Conservation (phyloP, 2,797 vertebrate species). For the Apogon hyalosoma region DNA sequence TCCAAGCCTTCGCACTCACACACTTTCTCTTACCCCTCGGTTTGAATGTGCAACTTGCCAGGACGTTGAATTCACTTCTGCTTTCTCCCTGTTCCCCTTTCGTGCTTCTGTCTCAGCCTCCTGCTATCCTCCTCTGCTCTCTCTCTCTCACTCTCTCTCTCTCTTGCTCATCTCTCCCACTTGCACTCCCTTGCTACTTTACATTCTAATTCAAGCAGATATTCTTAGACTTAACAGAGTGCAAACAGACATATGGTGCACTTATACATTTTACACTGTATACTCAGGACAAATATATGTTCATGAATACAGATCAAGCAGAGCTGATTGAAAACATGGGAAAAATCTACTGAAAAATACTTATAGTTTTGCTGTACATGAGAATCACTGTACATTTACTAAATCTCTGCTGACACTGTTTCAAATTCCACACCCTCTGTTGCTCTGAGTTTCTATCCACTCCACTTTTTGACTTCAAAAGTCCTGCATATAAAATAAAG, state of each 20-base stretch:
- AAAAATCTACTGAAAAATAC: background rate
- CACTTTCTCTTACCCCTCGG: slow-evolving; percentile 59
- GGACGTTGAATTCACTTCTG: slow-evolving; percentile 63
- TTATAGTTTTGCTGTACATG: background rate
- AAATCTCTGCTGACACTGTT: background rate
- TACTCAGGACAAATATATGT: background rate
- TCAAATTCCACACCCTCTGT: slow-evolving; percentile 23
- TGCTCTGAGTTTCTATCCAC: slow-evolving; percentile 39
- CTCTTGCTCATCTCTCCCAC: slow-evolving; percentile 34
- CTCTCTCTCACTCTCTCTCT: slow-evolving; percentile 26
- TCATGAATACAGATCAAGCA: background rate
- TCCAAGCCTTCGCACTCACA: slow-evolving; percentile 31
- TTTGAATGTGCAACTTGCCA: slow-evolving; percentile 58
- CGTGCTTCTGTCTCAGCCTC: slow-evolving; percentile 41
- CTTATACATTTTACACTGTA: slow-evolving; percentile 6
- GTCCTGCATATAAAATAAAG: slow-evolving; percentile 59
- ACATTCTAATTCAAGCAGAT: slow-evolving; percentile 58
- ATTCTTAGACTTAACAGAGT: slow-evolving; percentile 54
- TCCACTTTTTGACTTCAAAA: slow-evolving; percentile 52
- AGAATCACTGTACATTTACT: background rate
- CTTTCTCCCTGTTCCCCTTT: slow-evolving; percentile 67
- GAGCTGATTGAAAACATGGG: background rate
- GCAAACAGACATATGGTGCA: slow-evolving; percentile 15
- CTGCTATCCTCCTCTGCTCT: slow-evolving; percentile 52
- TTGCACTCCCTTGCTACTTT: slow-evolving; percentile 61